These are phyloP conservation scores for Hippocampus zosterae DNA, from an alignment of 2,113 vertebrate species.

Conservation along the genomic window DNA sequence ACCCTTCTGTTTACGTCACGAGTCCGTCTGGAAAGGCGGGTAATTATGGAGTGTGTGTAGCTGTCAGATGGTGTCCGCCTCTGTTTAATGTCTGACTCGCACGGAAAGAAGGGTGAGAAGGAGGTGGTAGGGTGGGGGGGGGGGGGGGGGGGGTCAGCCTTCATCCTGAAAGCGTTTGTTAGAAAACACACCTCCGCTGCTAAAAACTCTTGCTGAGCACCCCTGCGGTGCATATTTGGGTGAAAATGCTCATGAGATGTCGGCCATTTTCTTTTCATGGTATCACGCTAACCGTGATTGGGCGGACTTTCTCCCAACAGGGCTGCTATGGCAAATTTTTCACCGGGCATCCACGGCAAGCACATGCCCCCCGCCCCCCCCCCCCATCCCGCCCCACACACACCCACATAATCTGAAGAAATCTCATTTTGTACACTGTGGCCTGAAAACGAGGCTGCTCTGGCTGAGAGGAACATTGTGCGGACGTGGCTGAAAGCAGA, in stretches of 20 bases:
- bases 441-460: background rate
- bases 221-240: background rate
- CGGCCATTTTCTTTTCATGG: no score
- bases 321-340: background rate
- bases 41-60: slow-evolving; percentile 43
- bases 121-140: no score
- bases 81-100: slow-evolving; percentile 51
- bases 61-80: slow-evolving; percentile 27
- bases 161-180: slow-evolving; percentile 12
- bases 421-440: background rate
- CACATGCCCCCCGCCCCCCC: background rate
- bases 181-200: slow-evolving; percentile 41
- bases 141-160: background rate
- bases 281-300: no score
- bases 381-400: background rate
- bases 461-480: background rate
- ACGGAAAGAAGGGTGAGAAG: background rate
- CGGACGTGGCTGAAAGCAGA: slow-evolving; percentile 5
- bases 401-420: background rate
- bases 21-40: slow-evolving; percentile 36
- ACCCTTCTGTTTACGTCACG: slow-evolving; percentile 23
- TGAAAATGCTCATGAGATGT: no score
- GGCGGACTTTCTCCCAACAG: no score
- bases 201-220: slow-evolving; percentile 16
- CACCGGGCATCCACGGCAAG: background rate